Evolutionary conservation across 2,888 invertebrate species (phyloP).

Genomic region (Stenotaenia linearis): DNA sequence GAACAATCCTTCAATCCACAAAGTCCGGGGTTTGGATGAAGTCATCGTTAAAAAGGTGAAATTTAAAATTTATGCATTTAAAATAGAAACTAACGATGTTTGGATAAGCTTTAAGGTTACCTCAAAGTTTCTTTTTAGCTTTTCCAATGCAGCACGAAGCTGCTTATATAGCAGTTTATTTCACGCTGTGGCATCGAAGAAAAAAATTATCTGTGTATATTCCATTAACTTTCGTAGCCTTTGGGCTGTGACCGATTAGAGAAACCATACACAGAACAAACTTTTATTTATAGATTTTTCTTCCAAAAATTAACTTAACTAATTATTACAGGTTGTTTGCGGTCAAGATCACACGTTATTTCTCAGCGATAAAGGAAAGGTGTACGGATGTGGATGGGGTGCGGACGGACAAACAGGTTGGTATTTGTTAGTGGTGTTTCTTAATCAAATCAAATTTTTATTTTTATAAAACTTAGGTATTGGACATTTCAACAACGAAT

Average conservation of each 20-base stretch:
- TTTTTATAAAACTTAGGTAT: no score
- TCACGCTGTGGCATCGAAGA: neutral
- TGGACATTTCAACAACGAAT: conserved; percentile 57
- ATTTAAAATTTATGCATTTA: neutral
- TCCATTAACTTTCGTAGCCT: neutral
- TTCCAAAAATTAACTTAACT: neutral
- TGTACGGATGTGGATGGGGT: conserved; percentile 88
- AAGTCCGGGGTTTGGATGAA: conserved; percentile 9
- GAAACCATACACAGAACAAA: neutral
- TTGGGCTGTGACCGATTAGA: neutral
- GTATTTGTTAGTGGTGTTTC: no score
- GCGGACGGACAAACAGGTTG: conserved; percentile 91
- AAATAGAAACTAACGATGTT: neutral
- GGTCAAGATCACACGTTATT: conserved; percentile 89
- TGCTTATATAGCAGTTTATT: neutral
- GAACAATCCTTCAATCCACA: neutral
- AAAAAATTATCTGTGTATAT: neutral
- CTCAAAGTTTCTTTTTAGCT: no score
- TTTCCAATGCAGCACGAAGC: neutral
- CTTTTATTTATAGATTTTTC: neutral
- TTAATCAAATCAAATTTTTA: no score
- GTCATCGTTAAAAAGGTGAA: neutral
- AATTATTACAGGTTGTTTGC: conserved; percentile 59
- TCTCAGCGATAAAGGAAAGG: conserved; percentile 69
- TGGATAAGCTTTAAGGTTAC: neutral